Percentiles rank a stretch among this genome's conserved stretches.
phyloP scores from a whole-genome alignment of 1,140 invertebrate genomes.

The Neomicropteryx cornuta region DNA sequence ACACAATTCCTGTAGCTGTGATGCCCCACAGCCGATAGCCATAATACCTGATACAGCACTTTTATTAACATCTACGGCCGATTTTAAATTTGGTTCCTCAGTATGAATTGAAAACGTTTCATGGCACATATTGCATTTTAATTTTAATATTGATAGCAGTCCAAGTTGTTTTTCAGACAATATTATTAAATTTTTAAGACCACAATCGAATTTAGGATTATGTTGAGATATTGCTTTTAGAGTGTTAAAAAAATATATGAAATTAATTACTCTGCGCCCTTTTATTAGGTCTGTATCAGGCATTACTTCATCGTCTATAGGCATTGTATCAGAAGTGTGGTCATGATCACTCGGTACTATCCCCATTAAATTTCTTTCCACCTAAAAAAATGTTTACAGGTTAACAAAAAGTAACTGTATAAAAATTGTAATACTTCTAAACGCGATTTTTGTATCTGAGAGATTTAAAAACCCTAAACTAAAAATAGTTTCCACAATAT shows the following conservation, averaged over 20 bases:
- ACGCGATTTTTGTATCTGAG: no score
- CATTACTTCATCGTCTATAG: no score
- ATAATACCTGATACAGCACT: constrained; percentile 14
- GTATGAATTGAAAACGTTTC: background rate
- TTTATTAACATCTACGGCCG: background rate
- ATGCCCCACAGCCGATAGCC: constrained; percentile 16
- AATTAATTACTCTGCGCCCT: background rate
- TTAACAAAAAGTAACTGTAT: no score
- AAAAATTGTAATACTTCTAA: no score
- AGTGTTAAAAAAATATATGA: background rate
- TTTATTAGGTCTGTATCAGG: no score
- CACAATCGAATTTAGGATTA: background rate
- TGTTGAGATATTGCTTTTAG: background rate
- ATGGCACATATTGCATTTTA: background rate
- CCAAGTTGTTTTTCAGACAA: background rate
- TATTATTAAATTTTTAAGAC: background rate
- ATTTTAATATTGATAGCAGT: background rate
- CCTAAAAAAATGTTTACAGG: no score
- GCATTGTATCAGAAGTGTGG: no score
- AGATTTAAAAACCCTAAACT: no score
- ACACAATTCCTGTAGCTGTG: constrained; percentile 17
- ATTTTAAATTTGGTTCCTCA: background rate
- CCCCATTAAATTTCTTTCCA: no score
- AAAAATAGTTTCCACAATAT: no score
- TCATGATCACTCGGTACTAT: no score